Evolutionary conservation across 2,888 invertebrate species (phyloP).

Genomic region (Iphiclides podalirius): DNA sequence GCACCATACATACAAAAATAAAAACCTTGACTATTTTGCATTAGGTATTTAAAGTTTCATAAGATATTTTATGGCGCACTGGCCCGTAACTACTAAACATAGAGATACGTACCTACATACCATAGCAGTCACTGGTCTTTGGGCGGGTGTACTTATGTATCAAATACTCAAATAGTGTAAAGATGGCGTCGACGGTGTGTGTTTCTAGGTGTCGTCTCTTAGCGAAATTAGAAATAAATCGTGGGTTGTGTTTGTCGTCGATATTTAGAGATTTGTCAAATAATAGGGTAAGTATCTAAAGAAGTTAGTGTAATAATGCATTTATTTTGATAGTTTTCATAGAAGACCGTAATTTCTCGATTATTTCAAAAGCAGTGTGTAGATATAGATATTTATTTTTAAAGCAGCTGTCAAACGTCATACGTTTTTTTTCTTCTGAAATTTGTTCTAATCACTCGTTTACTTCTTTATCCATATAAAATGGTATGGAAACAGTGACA

Average conservation of each 20-base stretch:
- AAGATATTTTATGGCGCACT: constrained; percentile 30
- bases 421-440: constrained; percentile 41
- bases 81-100: constrained; percentile 35
- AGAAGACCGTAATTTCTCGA: constrained; percentile 48
- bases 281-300: constrained; percentile 65
- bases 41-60: no score
- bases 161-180: constrained; percentile 68
- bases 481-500: no score
- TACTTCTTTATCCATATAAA: neutral
- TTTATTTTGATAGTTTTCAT: constrained; percentile 49
- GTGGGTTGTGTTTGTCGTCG: constrained; percentile 77
- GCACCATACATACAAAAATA: no score
- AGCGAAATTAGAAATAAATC: constrained; percentile 81
- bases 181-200: constrained; percentile 82
- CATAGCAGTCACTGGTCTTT: constrained; percentile 24
- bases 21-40: no score
- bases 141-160: constrained; percentile 28
- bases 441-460: constrained; percentile 18
- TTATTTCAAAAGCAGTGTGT: constrained; percentile 53
- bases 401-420: constrained; percentile 67
- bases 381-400: constrained; percentile 44
- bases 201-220: constrained; percentile 81
- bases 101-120: constrained; percentile 29
- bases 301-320: constrained; percentile 33
- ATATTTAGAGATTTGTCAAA: constrained; percentile 73